Evolutionary conservation across 2,888 invertebrate genomes (phyloP).

Genomic region (Aproaerema taeniolella): DNA sequence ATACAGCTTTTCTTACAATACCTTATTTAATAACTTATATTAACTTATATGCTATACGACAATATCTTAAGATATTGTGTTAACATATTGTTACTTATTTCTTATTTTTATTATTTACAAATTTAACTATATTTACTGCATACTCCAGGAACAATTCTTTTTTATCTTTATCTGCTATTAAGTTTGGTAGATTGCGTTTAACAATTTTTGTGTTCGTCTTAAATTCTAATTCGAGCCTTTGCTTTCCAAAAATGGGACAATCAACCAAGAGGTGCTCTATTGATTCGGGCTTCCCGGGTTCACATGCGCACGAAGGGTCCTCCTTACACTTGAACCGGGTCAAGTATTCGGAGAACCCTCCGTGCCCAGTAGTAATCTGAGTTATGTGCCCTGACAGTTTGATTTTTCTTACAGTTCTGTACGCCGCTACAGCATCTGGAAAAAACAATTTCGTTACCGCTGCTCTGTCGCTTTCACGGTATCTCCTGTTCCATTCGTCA

Average conservation of each 20-base stretch:
- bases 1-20: not conserved
- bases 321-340: conserved; percentile 13
- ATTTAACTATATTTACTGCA: not conserved
- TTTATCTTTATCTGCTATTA: not conserved
- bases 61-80: not conserved
- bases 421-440: conserved; percentile 1
- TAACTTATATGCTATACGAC: not conserved
- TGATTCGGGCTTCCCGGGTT: not conserved
- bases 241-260: not conserved
- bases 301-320: conserved; percentile 14
- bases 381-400: not conserved
- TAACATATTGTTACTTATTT: not conserved
- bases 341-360: conserved; percentile 10
- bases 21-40: not conserved
- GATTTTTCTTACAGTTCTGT: not conserved
- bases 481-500: conserved; percentile 5
- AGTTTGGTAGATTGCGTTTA: not conserved
- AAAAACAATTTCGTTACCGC: conserved; percentile 4
- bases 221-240: not conserved
- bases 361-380: conserved; percentile 8
- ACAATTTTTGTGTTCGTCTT: not conserved
- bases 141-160: not conserved
- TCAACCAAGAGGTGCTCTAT: conserved; percentile 1
- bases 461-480: not conserved
- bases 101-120: not conserved